Conservation (phyloP, 2,888 invertebrate genomes). For the Lasioglossum leucozonium region DNA sequence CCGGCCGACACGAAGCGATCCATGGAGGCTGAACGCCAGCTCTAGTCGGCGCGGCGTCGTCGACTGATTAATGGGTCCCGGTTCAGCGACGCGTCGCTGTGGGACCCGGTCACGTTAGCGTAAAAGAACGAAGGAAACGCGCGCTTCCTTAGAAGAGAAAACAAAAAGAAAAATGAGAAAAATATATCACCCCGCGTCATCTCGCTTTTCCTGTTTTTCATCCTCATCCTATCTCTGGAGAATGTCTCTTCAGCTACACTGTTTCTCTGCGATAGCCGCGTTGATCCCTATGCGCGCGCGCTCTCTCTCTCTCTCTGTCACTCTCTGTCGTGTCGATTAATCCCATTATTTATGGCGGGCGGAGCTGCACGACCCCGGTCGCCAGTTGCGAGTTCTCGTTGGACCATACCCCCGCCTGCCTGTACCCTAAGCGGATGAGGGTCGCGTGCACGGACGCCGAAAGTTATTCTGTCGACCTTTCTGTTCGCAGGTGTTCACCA, state of each 20-base stretch:
- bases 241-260: not conserved
- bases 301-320: too few species aligned
- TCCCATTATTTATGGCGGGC: not conserved
- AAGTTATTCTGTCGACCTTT: constrained; percentile 56
- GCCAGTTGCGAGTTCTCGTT: not conserved
- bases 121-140: not conserved
- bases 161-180: not conserved
- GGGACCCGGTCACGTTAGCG: too few species aligned
- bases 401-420: not conserved
- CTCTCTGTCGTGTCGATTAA: not conserved
- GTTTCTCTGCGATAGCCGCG: not conserved
- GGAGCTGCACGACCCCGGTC: not conserved
- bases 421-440: not conserved
- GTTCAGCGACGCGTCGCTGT: too few species aligned
- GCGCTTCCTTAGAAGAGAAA: not conserved
- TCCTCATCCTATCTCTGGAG: not conserved
- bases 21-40: too few species aligned
- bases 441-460: not conserved
- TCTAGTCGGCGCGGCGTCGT: too few species aligned
- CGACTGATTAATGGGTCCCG: too few species aligned
- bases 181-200: not conserved
- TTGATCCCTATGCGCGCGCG: too few species aligned
- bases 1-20: too few species aligned
- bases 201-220: constrained; percentile 10
- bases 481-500: constrained; percentile 61